Base-by-base conservation (phyloP, 1,140 invertebrate genomes). In the Platyscapa corneri region DNA sequence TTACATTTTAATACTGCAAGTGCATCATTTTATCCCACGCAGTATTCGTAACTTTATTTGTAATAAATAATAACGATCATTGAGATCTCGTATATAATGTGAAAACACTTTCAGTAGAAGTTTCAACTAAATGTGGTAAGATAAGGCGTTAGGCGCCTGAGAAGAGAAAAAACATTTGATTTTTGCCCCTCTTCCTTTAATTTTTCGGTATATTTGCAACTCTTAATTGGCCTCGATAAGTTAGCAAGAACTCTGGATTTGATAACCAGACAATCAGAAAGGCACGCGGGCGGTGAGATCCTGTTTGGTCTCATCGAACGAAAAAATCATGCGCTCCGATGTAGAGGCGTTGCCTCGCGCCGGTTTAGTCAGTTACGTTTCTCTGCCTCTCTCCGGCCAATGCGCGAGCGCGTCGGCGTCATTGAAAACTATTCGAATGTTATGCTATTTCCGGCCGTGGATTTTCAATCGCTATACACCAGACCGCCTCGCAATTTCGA, bases 351-450 rank as follows among this genome's bases (percentile, higher is more conserved):
- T 60, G 23, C 56, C 56, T 60, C 23, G 56, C 27, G 20, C 23
- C 3, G 56, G 14, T 27, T 60, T 60, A 27, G 27, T 23, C 56
- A 60, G 20, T 60, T 6, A 60, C 10, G 56, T 60, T 60, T 60
- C 56, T 20, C 79, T 27, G 65, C 30, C 53, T n/a, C 60, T 80
- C 39, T 42, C n/a, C 34, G 0, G 8, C n/a, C 20, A 39, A 64
- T 37, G 5, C 18, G 65, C 32, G 42, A 60, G n/a, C 14, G 84
- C 77, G 72, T 67, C 64, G 70, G 72, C 79, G 84, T 86, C 84
- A 86, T 86, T 86, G 84, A 77, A 77, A 82, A 86, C 72, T 82
- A 81, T 81, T 85, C 84, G 83, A 80, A 80, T 79, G 83, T 67
- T 30, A 74, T 20, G 67, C 84, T 85, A 86, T 86, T 86, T 86